phyloP scores from a whole-genome alignment of 2,797 vertebrate genomes.

The Malurus leucopterus region DNA sequence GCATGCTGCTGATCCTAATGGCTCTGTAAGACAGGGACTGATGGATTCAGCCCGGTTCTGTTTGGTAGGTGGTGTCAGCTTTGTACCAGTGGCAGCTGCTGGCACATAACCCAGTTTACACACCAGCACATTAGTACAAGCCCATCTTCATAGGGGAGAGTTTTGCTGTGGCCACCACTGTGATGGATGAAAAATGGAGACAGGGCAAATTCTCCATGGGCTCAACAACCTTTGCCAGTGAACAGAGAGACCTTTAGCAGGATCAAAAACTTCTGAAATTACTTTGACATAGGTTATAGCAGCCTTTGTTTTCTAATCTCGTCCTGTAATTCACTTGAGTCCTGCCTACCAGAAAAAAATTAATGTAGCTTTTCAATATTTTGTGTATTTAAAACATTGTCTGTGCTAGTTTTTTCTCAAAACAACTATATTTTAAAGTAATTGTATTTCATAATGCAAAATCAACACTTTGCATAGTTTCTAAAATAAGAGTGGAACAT shows the following conservation, averaged over 20 bases:
- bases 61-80: background rate
- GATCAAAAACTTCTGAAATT: background rate
- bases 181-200: background rate
- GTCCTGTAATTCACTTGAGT: background rate
- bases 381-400: background rate
- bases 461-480: background rate
- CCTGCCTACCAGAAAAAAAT: background rate
- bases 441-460: background rate
- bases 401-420: background rate
- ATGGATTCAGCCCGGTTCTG: background rate
- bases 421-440: background rate
- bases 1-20: background rate
- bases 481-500: background rate
- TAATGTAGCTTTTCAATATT: background rate
- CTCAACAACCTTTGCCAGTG: fast-evolving
- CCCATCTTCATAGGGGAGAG: background rate
- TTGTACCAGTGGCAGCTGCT: background rate
- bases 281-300: background rate
- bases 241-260: background rate
- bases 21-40: background rate
- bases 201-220: background rate
- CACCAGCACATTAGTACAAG: background rate
- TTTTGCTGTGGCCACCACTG: background rate
- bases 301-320: background rate
- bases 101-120: background rate